phyloP scores from a whole-genome alignment of 1,140 invertebrate species.

The Hetaerina americana region DNA sequence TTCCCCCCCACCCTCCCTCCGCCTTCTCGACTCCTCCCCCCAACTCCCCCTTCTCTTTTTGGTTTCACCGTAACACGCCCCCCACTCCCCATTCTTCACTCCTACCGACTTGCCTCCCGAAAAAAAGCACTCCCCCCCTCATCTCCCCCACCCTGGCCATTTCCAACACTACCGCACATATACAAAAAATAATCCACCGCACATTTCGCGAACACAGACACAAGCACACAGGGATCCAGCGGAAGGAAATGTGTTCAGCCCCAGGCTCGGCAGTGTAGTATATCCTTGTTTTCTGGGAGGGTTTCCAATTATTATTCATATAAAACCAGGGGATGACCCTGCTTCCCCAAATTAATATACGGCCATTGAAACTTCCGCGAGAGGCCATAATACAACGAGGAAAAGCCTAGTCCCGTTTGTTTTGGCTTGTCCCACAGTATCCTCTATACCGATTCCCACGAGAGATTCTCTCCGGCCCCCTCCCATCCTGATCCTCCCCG shows the following conservation, averaged over 20 bases:
- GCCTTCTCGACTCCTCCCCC: neutral
- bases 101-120: neutral
- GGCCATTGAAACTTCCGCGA: neutral
- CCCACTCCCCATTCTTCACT: neutral
- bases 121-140: too few relatives aligned
- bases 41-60: neutral
- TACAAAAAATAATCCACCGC: neutral
- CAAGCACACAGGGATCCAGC: neutral
- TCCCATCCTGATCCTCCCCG: neutral
- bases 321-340: neutral
- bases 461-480: neutral
- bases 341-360: neutral
- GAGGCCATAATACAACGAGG: neutral
- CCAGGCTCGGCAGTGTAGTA: neutral
- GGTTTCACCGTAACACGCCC: neutral
- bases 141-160: neutral
- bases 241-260: neutral
- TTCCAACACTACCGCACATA: too few relatives aligned
- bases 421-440: neutral
- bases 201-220: neutral
- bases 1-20: neutral
- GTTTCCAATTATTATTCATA: conserved; percentile 1
- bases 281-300: neutral
- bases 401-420: neutral
- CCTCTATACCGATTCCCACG: neutral